Evolutionary conservation across 1,140 invertebrate species (phyloP), one percentile per base, ranked within the genome.

Genomic region (Anthonomus grandis): DNA sequence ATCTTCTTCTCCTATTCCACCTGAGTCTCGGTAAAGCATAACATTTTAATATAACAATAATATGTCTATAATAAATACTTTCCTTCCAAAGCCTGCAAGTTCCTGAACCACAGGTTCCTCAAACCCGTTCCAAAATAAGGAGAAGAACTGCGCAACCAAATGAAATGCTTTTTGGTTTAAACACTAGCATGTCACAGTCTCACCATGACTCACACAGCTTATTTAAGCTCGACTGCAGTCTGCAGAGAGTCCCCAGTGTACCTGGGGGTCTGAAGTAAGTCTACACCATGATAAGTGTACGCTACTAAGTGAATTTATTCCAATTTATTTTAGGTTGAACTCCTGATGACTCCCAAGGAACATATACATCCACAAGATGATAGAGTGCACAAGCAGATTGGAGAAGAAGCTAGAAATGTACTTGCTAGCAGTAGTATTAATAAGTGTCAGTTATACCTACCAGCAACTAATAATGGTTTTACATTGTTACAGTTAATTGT

Each of bases 181-280:
- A 59, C 25, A n/a, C 60, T 9, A 54, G 57, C 38, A 68, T 69
- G 66, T 61, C 53, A 2, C 58, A 64, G 31, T 62, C 67, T 12
- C 53, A 54, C 39, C 27, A 48, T n/a, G 62, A 64, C 34, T 38
- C 61, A 10, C 57, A 60, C 17, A 50, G 48, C 36, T 48, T 56
- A 25, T 57, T 67, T 23, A 47, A 49, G 22, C 23, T 62, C n/a
- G 62, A 65, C 36, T 57, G 46, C 65, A 79, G 83, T n/a, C 70
- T 86, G n/a, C 79, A 79, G 13, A 75, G 84, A 56, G 83, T 87
- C 18, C 85, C 85, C 15, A 86, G 84, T 70, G 83, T 84, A 23
- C 85, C 85, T 18, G 84, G 84, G 50, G 79, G 78, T 64, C 70
- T 81, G 51, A 81, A 81, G 80, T 82, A 72, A 72, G 73, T 69